Evolutionary conservation across 2,888 invertebrate genomes (phyloP), one percentile per base, ranked within the genome.

Genomic region (Ophion slaviceki): DNA sequence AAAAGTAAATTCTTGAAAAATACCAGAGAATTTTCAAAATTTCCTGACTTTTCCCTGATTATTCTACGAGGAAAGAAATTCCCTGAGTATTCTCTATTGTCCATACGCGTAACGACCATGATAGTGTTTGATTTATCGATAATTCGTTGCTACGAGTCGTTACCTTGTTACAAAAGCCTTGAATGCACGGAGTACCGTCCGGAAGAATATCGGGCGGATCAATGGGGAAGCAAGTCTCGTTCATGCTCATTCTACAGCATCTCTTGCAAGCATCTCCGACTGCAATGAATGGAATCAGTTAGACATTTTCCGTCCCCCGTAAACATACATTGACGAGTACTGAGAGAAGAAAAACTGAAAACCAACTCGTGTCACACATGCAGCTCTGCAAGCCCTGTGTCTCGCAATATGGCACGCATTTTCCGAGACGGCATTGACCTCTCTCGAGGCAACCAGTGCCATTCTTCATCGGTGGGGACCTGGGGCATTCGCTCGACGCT

Each of bases 121-220:
- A 47, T 11, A 2, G 47, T 4, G 32, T 32, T 32, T 4, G 32
- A 32, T 32, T 32, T 32, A 32, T 32, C 32, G 32, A 53, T 14
- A 14, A 53, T 14, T 53, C 17, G 17, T 17, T 2, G 14, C 11
- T 53, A 53, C 5, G 53, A 5, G 14, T 53, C 4, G 89, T 90
- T 93, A 97, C 98, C 95, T 98, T 98, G 94, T 98, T 98, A 92
- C 99, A 99, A 94, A 98, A 98, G 62, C 99, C 99, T 95, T 99
- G 98, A 91, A 99, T 97, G 92, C 99, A 99, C 0, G 99, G 98
- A 32, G 98, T 98, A 7, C 99, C 99, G 94, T 99, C 98, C 0
- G 98, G 97, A 80, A 99, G 94, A 87, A 98, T 97, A 94, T 98
- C 98, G 84, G 96, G 96, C 66, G 97, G 98, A 86, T 98, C 97